Base-by-base conservation (phyloP, 2,888 invertebrate species). In the Andrena flavipes region DNA sequence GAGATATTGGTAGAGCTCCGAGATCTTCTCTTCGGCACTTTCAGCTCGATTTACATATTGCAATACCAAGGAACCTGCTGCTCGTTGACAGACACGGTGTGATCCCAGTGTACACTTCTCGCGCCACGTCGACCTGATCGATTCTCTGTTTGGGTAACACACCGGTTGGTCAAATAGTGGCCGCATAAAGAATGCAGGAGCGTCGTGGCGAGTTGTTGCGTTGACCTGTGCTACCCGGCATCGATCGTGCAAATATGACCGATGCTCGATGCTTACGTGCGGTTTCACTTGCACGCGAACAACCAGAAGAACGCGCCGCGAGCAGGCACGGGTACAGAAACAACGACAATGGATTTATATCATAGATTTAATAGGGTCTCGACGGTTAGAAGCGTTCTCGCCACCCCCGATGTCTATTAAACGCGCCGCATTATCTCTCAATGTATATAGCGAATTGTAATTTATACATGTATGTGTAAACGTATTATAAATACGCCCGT, bases 401-500 rank as follows among this genome's bases (percentile, higher is more conserved):
- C 72, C 77, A 84, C 76, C 76, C 70, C 79, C 84, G 72, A 76
- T 68, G 78, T 77, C 70, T 86, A 87, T 86, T 86, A 86, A 81
- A 84, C 75, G 77, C 84, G 87, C 83, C 89, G 85, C 86, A 88
- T 87, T 83, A 87, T 88, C 82, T 89, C 88, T 91, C 91, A 85
- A 85, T 92, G 91, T 92, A 92, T 84, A 92, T 92, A 92, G 87
- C 86, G 72, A 89, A 26, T 56, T 92, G 91, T 91, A 91, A 92
- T 92, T 92, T 91, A 92, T 91, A 89, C 85, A 80, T 90, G 84
- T 90, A 87, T 87, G 86, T 90, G 87, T 91, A 90, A 91, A 90
- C 91, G 89, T 91, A 91, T 89, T 88, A 89, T 88, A 90, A 86
- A 86, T 85, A 87, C 71, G 70, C 80, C 82, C 88, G 87, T 54